Conservation (phyloP, 1,140 invertebrate genomes). For the Argopecten irradians region DNA sequence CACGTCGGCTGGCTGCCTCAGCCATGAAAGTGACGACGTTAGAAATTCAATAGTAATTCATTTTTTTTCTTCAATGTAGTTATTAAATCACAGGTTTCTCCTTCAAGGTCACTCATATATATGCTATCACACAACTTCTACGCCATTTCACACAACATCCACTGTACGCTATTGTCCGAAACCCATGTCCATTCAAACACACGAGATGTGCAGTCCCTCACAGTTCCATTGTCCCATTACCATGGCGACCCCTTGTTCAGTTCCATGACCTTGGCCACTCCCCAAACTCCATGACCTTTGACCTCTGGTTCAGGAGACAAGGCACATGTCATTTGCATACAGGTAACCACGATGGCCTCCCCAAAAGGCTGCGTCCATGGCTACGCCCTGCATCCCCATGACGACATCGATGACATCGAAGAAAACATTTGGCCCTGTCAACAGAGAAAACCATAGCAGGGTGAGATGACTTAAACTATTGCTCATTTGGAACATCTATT, state of each 20-base stretch:
- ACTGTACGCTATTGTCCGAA: background rate
- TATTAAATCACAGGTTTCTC: background rate
- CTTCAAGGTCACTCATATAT: background rate
- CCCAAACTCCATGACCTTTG: conserved; percentile 20
- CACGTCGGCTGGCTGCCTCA: background rate
- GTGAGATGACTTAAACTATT: conserved; percentile 44
- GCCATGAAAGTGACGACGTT: background rate
- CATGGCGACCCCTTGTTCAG: background rate
- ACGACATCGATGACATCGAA: conserved; percentile 46
- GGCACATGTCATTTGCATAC: conserved; percentile 20
- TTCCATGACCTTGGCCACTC: conserved; percentile 7
- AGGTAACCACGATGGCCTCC: conserved; percentile 14
- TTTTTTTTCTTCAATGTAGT: conserved; percentile 1
- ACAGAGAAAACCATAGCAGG: conserved; percentile 60
- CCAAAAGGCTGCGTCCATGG: conserved; percentile 5
- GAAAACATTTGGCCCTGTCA: conserved; percentile 59
- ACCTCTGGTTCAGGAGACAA: conserved; percentile 20
- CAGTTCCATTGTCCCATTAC: background rate
- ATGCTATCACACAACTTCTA: background rate
- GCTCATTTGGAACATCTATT: background rate
- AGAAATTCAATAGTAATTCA: conserved; percentile 19
- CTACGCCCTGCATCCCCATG: conserved; percentile 51
- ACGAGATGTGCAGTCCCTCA: background rate
- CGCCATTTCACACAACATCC: background rate
- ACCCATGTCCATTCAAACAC: background rate